These are phyloP conservation scores for Aplodontia rufa DNA, from an alignment of 2,113 vertebrate species.

Conservation along the genomic window DNA sequence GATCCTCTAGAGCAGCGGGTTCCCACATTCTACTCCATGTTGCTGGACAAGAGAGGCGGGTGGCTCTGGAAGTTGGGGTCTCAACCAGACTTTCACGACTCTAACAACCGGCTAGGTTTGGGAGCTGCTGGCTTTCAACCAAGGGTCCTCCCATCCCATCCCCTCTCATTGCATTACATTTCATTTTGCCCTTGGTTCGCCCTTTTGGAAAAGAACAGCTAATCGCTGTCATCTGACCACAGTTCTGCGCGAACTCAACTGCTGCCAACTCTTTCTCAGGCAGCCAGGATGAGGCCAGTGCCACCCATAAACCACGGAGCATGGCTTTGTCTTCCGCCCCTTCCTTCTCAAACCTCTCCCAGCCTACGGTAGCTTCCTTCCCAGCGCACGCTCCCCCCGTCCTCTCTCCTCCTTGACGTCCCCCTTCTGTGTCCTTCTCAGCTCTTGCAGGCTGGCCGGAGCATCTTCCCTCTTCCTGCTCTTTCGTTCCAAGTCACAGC, in stretches of 20 bases:
- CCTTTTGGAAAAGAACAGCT: constrained; percentile 32
- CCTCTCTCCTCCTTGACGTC: neutral
- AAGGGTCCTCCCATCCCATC: neutral
- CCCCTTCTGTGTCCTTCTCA: neutral
- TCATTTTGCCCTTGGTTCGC: constrained; percentile 21
- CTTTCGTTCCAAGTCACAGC: neutral
- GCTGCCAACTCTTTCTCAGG: neutral
- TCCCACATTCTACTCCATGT: neutral
- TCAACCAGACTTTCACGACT: neutral
- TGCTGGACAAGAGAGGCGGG: no score
- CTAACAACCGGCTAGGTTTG: neutral
- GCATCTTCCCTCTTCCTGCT: neutral
- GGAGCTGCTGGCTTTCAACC: neutral
- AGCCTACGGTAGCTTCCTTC: neutral
- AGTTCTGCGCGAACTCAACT: neutral
- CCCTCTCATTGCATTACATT: neutral
- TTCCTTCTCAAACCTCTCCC: neutral
- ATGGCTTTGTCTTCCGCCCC: neutral
- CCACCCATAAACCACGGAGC: neutral
- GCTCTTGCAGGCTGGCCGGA: neutral
- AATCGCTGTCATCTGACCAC: neutral
- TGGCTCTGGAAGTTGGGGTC: neutral
- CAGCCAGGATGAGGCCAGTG: neutral
- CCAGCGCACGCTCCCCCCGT: neutral
- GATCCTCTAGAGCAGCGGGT: neutral